phyloP scores from a whole-genome alignment of 2,797 vertebrate species.

The Epinephelus malabaricus region DNA sequence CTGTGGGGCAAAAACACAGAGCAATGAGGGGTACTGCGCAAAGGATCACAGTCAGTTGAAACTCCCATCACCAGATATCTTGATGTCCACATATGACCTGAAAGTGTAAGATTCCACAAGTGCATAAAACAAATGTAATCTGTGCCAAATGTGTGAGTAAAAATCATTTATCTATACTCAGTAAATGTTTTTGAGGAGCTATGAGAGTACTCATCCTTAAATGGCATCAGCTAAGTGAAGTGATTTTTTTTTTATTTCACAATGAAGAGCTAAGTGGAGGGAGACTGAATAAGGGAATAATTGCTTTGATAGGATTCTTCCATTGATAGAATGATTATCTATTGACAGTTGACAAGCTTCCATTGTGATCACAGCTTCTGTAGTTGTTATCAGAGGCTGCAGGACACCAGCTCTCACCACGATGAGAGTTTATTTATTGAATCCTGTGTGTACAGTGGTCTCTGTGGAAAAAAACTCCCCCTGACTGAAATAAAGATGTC shows the following conservation, averaged over 20 bases:
- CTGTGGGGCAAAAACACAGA: too few species aligned
- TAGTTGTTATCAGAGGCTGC: conserved; percentile 44
- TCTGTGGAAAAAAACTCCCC: conserved; percentile 12
- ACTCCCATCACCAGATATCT: too few species aligned
- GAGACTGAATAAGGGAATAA: conserved; percentile 33
- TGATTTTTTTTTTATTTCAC: conserved; percentile 14
- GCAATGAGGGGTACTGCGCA: too few species aligned
- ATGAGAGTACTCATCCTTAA: background rate
- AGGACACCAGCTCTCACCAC: conserved; percentile 38
- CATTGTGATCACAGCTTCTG: conserved; percentile 40
- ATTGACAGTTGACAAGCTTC: conserved; percentile 50
- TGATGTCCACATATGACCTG: background rate
- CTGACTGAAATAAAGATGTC: conserved; percentile 62
- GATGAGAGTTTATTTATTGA: conserved; percentile 45
- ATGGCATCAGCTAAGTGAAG: background rate
- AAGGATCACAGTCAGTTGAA: too few species aligned
- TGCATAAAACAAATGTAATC: background rate
- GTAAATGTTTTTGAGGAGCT: background rate
- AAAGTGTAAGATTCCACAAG: background rate
- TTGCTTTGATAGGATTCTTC: conserved; percentile 45
- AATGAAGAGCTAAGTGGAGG: background rate
- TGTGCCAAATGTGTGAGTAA: conserved; percentile 6
- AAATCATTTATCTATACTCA: background rate
- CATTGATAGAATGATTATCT: conserved; percentile 42
- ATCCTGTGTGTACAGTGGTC: conserved; percentile 29